These are phyloP conservation scores for Tetragonula carbonaria DNA, from an alignment of 2,888 invertebrate species.

Conservation along the genomic window DNA sequence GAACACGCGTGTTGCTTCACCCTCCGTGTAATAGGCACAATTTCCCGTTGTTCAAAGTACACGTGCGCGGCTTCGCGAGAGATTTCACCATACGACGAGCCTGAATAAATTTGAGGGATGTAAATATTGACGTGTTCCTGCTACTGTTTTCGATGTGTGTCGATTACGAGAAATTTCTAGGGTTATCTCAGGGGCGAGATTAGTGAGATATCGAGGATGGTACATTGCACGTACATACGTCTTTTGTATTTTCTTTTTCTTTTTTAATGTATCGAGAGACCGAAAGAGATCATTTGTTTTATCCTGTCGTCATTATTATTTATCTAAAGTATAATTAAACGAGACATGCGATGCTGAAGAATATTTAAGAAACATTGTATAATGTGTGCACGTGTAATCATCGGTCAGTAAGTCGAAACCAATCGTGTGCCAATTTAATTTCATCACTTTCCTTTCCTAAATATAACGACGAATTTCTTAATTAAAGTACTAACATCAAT, in stretches of 20 bases:
- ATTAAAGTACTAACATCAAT: too few relatives aligned
- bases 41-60: constrained; percentile 33
- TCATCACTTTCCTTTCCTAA: neutral
- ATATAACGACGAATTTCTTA: neutral
- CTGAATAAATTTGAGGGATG: constrained; percentile 15
- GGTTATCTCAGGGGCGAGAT: too few relatives aligned
- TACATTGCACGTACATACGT: too few relatives aligned
- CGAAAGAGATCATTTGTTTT: too few relatives aligned
- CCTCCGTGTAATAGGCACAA: constrained; percentile 50
- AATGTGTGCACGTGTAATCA: neutral
- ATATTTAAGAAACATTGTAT: neutral
- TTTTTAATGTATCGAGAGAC: too few relatives aligned
- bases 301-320: too few relatives aligned
- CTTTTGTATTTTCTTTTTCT: too few relatives aligned
- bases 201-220: too few relatives aligned
- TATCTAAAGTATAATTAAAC: too few relatives aligned
- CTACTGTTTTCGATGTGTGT: neutral
- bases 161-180: neutral
- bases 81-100: neutral
- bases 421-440: too few relatives aligned
- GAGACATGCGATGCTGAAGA: too few relatives aligned
- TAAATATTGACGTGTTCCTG: constrained; percentile 30
- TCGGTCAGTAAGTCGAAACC: neutral
- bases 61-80: constrained; percentile 25
- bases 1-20: constrained; percentile 54